These are phyloP conservation scores for Marronus borbonicus DNA, from an alignment of 2,888 invertebrate species.

Conservation along the genomic window DNA sequence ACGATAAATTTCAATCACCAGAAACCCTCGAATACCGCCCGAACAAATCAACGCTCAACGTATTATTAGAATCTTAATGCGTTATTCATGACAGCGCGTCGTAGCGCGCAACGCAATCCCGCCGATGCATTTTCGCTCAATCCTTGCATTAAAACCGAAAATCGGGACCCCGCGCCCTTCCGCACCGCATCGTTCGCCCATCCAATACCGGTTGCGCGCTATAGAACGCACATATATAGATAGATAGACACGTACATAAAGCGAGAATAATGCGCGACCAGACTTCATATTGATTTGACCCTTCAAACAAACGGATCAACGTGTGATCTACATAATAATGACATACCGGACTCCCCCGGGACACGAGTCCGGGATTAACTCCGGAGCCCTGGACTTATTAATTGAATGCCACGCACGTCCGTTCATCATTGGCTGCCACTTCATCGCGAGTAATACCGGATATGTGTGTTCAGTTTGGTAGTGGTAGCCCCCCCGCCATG, in stretches of 20 bases:
- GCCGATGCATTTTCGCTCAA: conserved; percentile 55
- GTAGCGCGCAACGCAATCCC: conserved; percentile 24
- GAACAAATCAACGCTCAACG: conserved; percentile 44
- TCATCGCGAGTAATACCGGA: conserved; percentile 67
- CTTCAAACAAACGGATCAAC: conserved; percentile 69
- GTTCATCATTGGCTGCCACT: conserved; percentile 70
- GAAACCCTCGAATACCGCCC: conserved; percentile 7
- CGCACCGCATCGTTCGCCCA: background rate
- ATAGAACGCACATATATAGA: too few relatives aligned
- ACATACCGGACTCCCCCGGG: conserved; percentile 67
- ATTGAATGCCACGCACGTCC: conserved; percentile 71
- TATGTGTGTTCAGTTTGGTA: conserved; percentile 51
- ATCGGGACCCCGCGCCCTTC: background rate
- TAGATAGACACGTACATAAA: conserved; percentile 1
- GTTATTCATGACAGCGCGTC: conserved; percentile 43
- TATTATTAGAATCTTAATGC: conserved; percentile 46
- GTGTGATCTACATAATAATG: conserved; percentile 72
- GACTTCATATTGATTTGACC: conserved; percentile 67
- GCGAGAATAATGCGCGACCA: conserved; percentile 42
- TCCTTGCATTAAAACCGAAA: conserved; percentile 35
- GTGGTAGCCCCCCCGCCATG: conserved; percentile 49
- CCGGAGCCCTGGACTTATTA: conserved; percentile 68
- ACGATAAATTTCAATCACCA: conserved; percentile 6
- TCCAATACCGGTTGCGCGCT: too few relatives aligned
- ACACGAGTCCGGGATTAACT: conserved; percentile 70